Evolutionary conservation across 2,888 invertebrate species (phyloP).

Genomic region (Poecilus cupreus): DNA sequence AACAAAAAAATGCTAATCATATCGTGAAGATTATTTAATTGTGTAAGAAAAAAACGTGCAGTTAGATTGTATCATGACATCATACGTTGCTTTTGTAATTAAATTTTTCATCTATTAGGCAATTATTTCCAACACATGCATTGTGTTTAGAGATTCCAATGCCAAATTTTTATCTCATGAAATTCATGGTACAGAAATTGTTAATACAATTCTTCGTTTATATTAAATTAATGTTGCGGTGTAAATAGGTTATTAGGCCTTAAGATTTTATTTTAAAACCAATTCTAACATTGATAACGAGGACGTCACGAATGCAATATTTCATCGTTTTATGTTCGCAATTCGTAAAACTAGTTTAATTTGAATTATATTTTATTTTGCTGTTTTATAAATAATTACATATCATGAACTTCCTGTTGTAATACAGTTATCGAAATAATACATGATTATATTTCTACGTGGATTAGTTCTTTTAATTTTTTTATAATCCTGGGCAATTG

Average conservation of each 20-base stretch:
- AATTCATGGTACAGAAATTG: neutral
- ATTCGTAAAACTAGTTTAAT: neutral
- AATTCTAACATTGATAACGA: neutral
- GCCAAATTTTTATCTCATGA: slow-evolving; percentile 7
- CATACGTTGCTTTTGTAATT: neutral
- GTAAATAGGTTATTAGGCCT: slow-evolving; percentile 32
- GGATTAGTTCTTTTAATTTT: neutral
- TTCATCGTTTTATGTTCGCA: neutral
- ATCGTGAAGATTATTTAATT: neutral
- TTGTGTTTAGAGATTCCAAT: slow-evolving; percentile 21
- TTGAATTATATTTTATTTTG: neutral
- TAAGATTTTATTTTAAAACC: slow-evolving; percentile 28
- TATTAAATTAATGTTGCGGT: neutral
- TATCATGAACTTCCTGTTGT: neutral
- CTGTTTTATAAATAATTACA: slow-evolving; percentile 1
- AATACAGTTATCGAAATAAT: slow-evolving; percentile 10
- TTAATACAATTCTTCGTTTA: neutral
- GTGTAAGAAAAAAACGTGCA: neutral
- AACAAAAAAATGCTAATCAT: neutral
- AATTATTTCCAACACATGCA: neutral
- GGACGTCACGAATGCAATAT: slow-evolving; percentile 1
- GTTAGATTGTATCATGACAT: neutral
- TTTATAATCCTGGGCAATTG: neutral
- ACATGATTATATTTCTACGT: neutral
- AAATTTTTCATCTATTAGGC: neutral